Base-by-base conservation (phyloP, 2,888 invertebrate species). In the Trichopoda pennipes region DNA sequence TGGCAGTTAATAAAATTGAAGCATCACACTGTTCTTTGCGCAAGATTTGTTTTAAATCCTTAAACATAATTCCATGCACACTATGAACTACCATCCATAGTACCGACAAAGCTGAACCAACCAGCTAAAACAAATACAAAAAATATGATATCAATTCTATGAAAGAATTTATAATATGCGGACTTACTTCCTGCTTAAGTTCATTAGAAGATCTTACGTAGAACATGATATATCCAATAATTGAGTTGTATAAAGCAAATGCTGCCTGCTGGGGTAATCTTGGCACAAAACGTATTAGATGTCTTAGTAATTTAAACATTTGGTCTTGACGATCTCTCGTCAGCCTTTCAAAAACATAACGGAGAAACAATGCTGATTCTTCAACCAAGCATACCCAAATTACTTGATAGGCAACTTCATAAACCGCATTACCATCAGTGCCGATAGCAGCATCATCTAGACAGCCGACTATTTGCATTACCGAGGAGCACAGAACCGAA, bases 201-300 rank as follows among this genome's bases (percentile, higher is more conserved):
- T 99, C 99, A 88, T 98, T 97, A 0, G 99, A 98, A 14, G 98
- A 96, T 72, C 99, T 93, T 2, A 99, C 99, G 88, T 99, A 99
- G 92, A 99, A 99, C 99, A 99, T 99, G 3, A 99, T 97, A 89
- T 98, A 99, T 1, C 99, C 99, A 86, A 99, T 99, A 86, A 99
- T 96, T 88, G 99, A 99, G 92, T 99, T 99, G 91, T 99, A 99
- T 1, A 99, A 91, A 0, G 98, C 97, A 91, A 99, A 99, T 0
- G 99, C 99, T 0, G 99, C 98, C 91, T 99, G 99, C 85, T 98
- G 97, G 0, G 99, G 98, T 79, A 99, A 91, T 58, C 97, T 95
- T 1, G 98, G 97, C 61, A 98, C 96, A 89, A 98, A 98, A 76
- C 98, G 93, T 82, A 99, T 96, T 68, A 99, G 92, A 88, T 98